These are phyloP conservation scores for Lottia scabra DNA, from an alignment of 2,888 invertebrate species.

Conservation along the genomic window DNA sequence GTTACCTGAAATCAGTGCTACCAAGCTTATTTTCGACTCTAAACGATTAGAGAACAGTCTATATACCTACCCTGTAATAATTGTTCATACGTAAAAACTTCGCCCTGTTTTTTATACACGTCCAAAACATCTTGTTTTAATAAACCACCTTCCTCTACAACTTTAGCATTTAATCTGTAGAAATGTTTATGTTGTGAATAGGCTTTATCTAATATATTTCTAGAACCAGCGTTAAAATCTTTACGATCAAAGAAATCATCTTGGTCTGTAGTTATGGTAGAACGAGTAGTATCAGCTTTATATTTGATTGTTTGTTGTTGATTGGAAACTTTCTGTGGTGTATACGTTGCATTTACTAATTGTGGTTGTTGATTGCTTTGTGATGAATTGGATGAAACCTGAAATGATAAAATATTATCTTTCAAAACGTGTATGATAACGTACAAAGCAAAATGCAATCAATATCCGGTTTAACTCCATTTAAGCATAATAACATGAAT, in stretches of 20 bases:
- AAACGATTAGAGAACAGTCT: too few relatives aligned
- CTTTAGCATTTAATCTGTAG: conserved; percentile 49
- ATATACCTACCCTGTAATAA: conserved; percentile 52
- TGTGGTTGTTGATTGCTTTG: neutral
- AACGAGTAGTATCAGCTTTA: conserved; percentile 13
- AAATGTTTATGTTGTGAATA: conserved; percentile 52
- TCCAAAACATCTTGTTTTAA: conserved; percentile 56
- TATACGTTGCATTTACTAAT: conserved; percentile 4
- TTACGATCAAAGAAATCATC: conserved; percentile 50
- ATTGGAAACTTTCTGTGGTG: conserved; percentile 7
- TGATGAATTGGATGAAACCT: conserved; percentile 60
- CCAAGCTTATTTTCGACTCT: too few relatives aligned
- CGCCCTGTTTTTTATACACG: conserved; percentile 52
- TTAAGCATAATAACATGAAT: too few relatives aligned
- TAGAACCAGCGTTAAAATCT: conserved; percentile 53
- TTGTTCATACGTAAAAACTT: conserved; percentile 59
- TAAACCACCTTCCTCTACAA: conserved; percentile 52
- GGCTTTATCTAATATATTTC: conserved; percentile 47
- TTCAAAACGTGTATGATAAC: neutral
- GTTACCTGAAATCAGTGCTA: too few relatives aligned
- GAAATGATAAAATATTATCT: conserved; percentile 49
- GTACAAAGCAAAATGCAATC: neutral
- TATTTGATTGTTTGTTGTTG: conserved; percentile 15
- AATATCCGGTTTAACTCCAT: too few relatives aligned
- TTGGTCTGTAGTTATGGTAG: conserved; percentile 10